Evolutionary conservation across 2,888 invertebrate species (phyloP).

Genomic region (Odontothrips loti): DNA sequence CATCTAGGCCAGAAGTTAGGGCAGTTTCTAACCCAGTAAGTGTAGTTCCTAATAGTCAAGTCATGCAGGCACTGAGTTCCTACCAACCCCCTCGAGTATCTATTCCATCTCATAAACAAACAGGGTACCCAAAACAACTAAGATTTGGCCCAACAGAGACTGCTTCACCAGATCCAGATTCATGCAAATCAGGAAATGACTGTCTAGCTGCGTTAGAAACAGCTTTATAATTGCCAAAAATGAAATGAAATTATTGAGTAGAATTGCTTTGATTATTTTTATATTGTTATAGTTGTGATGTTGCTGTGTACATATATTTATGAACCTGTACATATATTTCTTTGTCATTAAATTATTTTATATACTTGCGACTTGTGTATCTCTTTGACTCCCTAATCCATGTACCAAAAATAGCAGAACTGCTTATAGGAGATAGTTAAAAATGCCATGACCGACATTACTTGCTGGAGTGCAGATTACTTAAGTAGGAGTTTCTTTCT

Average conservation of each 20-base stretch:
- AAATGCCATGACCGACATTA: too few species aligned
- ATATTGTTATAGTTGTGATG: neutral
- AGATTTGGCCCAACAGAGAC: neutral
- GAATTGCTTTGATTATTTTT: neutral
- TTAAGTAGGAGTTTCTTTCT: too few species aligned
- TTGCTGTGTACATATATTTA: conserved; percentile 25
- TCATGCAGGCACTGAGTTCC: too few species aligned
- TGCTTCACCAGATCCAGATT: neutral
- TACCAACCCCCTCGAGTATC: too few species aligned
- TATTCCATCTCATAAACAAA: too few species aligned
- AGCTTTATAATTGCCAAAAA: conserved; percentile 14
- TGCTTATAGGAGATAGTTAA: too few species aligned
- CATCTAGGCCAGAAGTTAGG: too few species aligned
- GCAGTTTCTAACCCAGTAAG: too few species aligned
- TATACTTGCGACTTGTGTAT: neutral
- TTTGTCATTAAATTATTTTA: neutral
- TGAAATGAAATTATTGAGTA: neutral
- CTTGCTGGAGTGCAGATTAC: too few species aligned
- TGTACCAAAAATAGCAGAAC: too few species aligned
- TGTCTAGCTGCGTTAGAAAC: neutral
- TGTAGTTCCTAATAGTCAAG: too few species aligned
- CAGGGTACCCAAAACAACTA: neutral
- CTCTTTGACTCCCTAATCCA: too few species aligned
- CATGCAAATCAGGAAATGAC: neutral
- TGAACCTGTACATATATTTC: neutral